Evolutionary conservation across 2,113 vertebrate species (phyloP).

Genomic region (Leucosticte australis): DNA sequence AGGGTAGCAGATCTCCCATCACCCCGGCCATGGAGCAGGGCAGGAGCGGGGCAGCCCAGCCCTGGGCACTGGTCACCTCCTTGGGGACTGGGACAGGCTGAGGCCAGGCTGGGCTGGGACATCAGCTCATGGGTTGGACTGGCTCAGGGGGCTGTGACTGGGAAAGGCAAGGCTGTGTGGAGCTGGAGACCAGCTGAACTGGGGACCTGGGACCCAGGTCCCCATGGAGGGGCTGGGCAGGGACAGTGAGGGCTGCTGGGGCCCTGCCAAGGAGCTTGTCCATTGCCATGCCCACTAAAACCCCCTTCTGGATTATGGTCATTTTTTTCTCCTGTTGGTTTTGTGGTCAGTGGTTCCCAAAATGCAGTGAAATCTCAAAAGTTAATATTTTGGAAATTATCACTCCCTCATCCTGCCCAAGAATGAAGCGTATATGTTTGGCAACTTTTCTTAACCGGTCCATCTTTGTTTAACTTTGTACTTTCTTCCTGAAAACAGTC

Average conservation of each 20-base stretch:
- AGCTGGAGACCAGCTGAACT: not conserved
- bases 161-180: not conserved
- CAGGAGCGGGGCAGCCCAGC: not conserved
- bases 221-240: not conserved
- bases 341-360: not conserved
- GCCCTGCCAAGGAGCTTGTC: not conserved
- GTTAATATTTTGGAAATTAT: not conserved
- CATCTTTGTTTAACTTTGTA: not conserved
- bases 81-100: not conserved
- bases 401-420: not conserved
- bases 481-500: not conserved
- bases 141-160: rapidly evolving
- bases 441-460: not conserved
- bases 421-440: not conserved
- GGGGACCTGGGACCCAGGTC: too few species aligned
- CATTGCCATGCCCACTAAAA: not conserved
- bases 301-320: rapidly evolving
- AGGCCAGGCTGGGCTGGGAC: not conserved
- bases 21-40: not conserved
- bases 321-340: not conserved
- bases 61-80: rapidly evolving
- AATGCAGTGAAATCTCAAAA: not conserved
- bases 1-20: not conserved
- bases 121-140: rapidly evolving
- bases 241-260: not conserved